Evolutionary conservation across 2,113 vertebrate genomes (phyloP), one percentile per base, ranked within the genome.

Genomic region (Apeltes quadracus): DNA sequence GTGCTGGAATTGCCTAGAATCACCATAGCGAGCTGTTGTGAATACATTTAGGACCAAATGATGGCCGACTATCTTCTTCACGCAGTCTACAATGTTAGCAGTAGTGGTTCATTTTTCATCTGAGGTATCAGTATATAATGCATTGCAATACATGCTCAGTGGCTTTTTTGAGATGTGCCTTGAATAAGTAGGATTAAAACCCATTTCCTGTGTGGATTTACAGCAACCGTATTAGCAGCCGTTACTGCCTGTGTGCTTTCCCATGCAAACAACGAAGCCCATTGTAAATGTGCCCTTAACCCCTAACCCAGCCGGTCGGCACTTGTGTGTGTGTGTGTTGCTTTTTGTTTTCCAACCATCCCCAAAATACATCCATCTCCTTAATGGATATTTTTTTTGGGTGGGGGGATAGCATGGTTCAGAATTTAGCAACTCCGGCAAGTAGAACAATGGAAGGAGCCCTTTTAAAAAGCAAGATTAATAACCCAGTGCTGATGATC

Each of bases 391-490:
- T 85, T 81, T 87, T 78, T 65, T 72, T 79, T 56, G 1, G 1
- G 27, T n/a, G n/a, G 15, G 62, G 1, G 25, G 69, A 72, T 69
- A 88, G 87, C 72, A 73, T 77, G 79, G 67, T 83, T 81, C 59
- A 85, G 76, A 90, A 88, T 83, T 76, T 75, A 83, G 82, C 75
- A 75, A 70, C 70, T 76, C 64, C 10, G 68, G 46, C 53, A 23
- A 44, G 56, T 32, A 83, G 69, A 67, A 81, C 74, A 84, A 79
- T 64, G 70, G 76, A 87, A 72, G 81, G 76, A 90, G 81, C 75
- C 89, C 71, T 90, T 90, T 34, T 34, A 91, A 92, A 93, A 92
- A 91, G 85, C 88, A 75, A 93, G 86, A 93, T 94, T 92, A 91
- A 94, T 94, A 93, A 91, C 89, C 79, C 39, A 29, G 65, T 29